Evolutionary conservation across 2,888 invertebrate species (phyloP), one percentile per base, ranked within the genome.

Genomic region (Eucriotettix oculatus): DNA sequence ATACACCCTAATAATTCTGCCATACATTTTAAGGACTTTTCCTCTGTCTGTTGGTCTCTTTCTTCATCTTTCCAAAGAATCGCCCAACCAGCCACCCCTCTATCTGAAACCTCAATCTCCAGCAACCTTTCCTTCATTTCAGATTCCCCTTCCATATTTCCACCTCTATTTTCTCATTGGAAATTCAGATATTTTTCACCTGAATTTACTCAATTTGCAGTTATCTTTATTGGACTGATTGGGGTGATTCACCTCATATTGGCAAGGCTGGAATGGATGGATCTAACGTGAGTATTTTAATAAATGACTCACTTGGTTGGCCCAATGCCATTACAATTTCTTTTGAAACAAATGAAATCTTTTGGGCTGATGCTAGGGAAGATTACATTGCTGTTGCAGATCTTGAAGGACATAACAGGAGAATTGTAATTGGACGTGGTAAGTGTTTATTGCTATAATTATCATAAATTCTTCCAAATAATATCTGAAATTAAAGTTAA

Each of bases 231-330:
- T 91, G 90, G 90, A 85, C 88, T 16, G 91, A 92, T 75, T 92
- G 92, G 92, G 91, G 91, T 60, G 79, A 83, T 60, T 76, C 75
- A 66, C 84, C 90, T 12, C 86, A 90, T 74, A 89, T 91, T 70
- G 91, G 89, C 9, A 85, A 86, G 72, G 86, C 88, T 41, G 86
- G 85, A 65, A 88, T 91, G 89, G 90, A 90, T 74, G 90, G 90
- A 41, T 80, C 82, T 1, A 76, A 79, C 61, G 80, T 82, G 0
- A 72, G 74, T 57, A 76, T 84, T 60, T 79, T 93, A 56, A 75
- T 91, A 41, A 77, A 81, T 63, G 77, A 82, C 53, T 80, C 83
- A 59, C 80, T 80, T 66, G 86, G 84, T 63, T 94, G 93, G 91
- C 94, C 94, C 16, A 94, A 94, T 77, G 94, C 92, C 10, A 75